Conservation (phyloP, 2,888 invertebrate genomes). For the Mythimna loreyi region DNA sequence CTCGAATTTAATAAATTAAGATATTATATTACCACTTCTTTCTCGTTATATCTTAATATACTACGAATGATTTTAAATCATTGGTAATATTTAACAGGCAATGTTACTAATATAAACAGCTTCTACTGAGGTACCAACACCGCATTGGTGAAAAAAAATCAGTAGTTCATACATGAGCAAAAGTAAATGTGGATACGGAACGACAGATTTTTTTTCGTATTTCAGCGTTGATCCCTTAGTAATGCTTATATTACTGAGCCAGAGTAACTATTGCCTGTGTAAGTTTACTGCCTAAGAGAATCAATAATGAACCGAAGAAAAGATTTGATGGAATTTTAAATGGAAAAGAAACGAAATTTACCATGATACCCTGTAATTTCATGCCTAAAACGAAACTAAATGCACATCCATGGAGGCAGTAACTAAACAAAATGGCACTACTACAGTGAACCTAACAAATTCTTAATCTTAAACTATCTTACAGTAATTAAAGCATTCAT, state of each 20-base stretch:
- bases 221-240: neutral
- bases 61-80: neutral
- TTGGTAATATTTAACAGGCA: neutral
- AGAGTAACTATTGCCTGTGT: neutral
- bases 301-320: constrained; percentile 7
- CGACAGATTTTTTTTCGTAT: neutral
- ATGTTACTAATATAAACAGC: no score
- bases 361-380: constrained; percentile 88
- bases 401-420: constrained; percentile 74
- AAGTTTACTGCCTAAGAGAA: constrained; percentile 14
- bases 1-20: neutral
- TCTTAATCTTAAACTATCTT: constrained; percentile 83
- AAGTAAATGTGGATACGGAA: neutral
- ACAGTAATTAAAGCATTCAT: constrained; percentile 89
- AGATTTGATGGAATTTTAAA: constrained; percentile 42
- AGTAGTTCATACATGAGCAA: neutral
- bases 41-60: neutral
- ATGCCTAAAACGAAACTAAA: constrained; percentile 82
- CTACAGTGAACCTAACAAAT: constrained; percentile 74
- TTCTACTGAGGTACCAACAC: neutral
- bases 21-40: neutral
- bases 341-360: constrained; percentile 66
- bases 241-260: no score
- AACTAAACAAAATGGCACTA: constrained; percentile 77
- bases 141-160: neutral